Conservation (phyloP, 92 coral and sea anemone species). For the Parazoanthus darwini region DNA sequence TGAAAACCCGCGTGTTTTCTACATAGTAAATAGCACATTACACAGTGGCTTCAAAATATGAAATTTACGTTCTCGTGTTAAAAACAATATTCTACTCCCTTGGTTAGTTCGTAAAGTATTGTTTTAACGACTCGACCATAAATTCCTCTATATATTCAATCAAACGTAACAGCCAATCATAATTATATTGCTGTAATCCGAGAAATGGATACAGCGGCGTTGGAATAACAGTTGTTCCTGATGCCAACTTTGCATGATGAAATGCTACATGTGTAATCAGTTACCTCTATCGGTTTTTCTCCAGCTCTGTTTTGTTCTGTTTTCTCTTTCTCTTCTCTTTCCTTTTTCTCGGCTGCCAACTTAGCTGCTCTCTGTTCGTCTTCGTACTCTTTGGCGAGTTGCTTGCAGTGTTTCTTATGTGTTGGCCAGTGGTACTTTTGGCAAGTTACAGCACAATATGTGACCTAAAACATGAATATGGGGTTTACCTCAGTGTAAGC, state of each 20-base stretch:
- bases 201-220: not conserved
- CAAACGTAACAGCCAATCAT: no score
- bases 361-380: constrained; percentile 35
- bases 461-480: constrained; percentile 54
- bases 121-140: no score
- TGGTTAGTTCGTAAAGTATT: no score
- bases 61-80: no score
- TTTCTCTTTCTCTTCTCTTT: constrained; percentile 51
- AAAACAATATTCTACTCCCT: no score
- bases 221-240: not conserved
- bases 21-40: no score
- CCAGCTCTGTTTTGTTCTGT: constrained; percentile 21
- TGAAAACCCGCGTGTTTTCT: no score
- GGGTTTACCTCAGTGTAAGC: no score
- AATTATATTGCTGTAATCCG: no score
- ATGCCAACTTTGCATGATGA: not conserved
- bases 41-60: no score
- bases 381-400: constrained; percentile 65
- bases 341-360: constrained; percentile 60
- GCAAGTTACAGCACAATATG: constrained; percentile 86
- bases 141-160: no score
- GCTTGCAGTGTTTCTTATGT: constrained; percentile 89
- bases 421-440: constrained; percentile 97
- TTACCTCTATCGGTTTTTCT: constrained; percentile 1
- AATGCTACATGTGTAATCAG: not conserved